phyloP scores from a whole-genome alignment of 2,113 vertebrate genomes.

The Rattus norvegicus region DNA sequence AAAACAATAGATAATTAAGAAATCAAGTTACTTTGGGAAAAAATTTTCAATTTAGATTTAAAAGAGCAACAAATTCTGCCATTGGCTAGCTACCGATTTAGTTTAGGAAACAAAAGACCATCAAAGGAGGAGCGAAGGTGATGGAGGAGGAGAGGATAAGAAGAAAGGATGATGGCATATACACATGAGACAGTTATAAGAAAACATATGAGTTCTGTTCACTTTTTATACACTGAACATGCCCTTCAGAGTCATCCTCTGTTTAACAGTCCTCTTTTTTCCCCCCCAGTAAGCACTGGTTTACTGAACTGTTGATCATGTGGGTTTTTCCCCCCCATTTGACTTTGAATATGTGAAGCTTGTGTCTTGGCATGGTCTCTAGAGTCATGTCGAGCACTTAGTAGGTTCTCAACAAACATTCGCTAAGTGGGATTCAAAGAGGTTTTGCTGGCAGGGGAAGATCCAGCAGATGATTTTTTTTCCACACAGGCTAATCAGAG shows the following conservation, averaged over 20 bases:
- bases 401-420: constrained; percentile 15
- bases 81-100: not conserved
- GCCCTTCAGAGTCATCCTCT: not conserved
- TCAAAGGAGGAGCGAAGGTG: not conserved
- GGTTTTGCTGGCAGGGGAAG: not conserved
- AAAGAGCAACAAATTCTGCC: not conserved
- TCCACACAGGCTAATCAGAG: not conserved
- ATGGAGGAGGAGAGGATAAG: no score
- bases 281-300: not conserved
- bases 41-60: constrained; percentile 1
- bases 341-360: not conserved
- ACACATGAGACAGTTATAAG: not conserved
- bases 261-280: not conserved
- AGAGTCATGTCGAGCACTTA: not conserved
- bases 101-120: not conserved
- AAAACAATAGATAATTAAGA: not conserved
- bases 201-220: not conserved
- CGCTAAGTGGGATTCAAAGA: constrained; percentile 20
- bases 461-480: not conserved
- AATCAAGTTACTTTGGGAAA: not conserved
- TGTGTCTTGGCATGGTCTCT: not conserved
- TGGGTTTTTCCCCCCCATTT: not conserved
- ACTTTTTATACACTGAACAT: not conserved
- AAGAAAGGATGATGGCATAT: not conserved
- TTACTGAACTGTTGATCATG: not conserved